Conservation (phyloP, 1,140 invertebrate species). For the Drosophila dunni region DNA sequence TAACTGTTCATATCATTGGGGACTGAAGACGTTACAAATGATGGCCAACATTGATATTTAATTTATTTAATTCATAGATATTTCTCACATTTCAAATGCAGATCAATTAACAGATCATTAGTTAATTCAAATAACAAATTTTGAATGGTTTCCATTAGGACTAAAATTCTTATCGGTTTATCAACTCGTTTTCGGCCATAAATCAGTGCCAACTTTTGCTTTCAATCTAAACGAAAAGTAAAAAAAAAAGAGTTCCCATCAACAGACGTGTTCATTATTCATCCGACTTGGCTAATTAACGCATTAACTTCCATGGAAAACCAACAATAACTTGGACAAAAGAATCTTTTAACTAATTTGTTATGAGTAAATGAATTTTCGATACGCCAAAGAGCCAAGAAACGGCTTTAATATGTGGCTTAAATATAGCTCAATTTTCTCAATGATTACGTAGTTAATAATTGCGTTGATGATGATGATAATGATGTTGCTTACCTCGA, state of each 20-base stretch:
- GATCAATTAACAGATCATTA: slow-evolving; percentile 26
- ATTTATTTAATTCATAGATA: not conserved
- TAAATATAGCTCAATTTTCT: not conserved
- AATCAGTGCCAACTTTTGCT: slow-evolving; percentile 34
- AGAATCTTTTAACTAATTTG: slow-evolving; percentile 28
- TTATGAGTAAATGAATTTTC: slow-evolving; percentile 13
- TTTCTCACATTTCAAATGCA: slow-evolving; percentile 28
- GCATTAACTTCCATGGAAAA: slow-evolving; percentile 21
- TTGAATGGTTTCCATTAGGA: slow-evolving; percentile 15
- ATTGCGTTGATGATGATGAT: slow-evolving; percentile 17
- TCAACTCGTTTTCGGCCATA: slow-evolving; percentile 16
- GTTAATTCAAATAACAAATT: slow-evolving; percentile 25
- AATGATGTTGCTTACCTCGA: slow-evolving; percentile 39
- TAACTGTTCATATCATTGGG: not conserved
- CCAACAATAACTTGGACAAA: slow-evolving; percentile 5
- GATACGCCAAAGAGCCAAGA: not conserved
- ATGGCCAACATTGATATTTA: not conserved
- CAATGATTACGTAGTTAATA: slow-evolving; percentile 5
- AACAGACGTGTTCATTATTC: slow-evolving; percentile 23
- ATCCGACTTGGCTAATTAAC: slow-evolving; percentile 13
- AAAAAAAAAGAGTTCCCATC: slow-evolving; percentile 15
- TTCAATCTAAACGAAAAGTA: slow-evolving; percentile 3
- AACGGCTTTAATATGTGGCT: too few species aligned
- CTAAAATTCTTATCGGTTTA: slow-evolving; percentile 12
- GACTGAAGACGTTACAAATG: slow-evolving; percentile 16